Conservation (phyloP, 2,113 vertebrate genomes). For the Crypturellus undulatus region DNA sequence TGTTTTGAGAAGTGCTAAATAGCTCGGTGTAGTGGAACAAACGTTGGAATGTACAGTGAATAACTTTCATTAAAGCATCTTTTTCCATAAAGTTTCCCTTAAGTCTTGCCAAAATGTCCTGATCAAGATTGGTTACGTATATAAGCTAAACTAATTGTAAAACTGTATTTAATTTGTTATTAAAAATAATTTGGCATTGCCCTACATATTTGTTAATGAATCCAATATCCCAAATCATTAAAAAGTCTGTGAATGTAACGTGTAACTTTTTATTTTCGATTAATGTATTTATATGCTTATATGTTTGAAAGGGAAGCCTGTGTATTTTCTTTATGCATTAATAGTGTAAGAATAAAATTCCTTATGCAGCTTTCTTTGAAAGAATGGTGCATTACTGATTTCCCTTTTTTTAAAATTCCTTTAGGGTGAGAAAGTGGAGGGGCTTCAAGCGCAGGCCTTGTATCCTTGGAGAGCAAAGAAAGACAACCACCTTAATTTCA, state of each 20-base stretch:
- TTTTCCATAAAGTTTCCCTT: not conserved
- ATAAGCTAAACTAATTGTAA: not conserved
- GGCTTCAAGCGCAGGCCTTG: conserved; percentile 95
- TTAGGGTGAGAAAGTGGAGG: conserved; percentile 98
- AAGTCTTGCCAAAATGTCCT: not conserved
- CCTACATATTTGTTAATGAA: not conserved
- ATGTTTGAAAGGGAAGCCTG: not conserved
- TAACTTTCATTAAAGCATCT: not conserved
- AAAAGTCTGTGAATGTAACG: not conserved
- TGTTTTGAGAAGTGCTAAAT: not conserved
- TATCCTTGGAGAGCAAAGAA: conserved; percentile 99
- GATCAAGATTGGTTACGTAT: not conserved
- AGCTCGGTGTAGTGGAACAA: not conserved
- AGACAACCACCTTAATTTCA: conserved; percentile 99
- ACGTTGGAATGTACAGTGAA: not conserved
- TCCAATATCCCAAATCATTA: not conserved
- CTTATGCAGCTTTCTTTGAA: not conserved
- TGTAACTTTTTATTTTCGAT: not conserved
- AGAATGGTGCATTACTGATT: not conserved
- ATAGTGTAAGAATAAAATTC: not conserved
- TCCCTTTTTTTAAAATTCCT: not conserved
- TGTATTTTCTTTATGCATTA: not conserved
- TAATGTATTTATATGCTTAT: not conserved
- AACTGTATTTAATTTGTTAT: not conserved
- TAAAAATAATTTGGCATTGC: not conserved